Evolutionary conservation across 1,140 invertebrate genomes (phyloP).

Genomic region (Chrysomallon squamiferum): DNA sequence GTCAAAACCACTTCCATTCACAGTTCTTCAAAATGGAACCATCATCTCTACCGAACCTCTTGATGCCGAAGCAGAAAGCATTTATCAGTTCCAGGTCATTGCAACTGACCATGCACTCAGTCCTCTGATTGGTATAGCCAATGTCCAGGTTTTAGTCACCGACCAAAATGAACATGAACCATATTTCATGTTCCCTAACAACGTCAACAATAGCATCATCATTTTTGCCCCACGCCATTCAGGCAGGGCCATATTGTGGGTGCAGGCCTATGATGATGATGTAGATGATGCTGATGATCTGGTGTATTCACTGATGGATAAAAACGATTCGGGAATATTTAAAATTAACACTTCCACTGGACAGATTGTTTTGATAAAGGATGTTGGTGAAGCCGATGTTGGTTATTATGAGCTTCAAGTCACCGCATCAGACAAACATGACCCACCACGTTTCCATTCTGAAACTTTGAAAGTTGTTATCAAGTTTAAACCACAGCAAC

Average conservation of each 20-base stretch:
- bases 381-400: constrained; percentile 19
- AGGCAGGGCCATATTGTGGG: constrained; percentile 11
- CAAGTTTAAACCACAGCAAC: not conserved
- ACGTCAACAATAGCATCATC: constrained; percentile 10
- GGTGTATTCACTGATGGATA: constrained; percentile 17
- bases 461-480: constrained; percentile 13
- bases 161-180: constrained; percentile 77
- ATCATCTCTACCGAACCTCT: constrained; percentile 58
- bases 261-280: constrained; percentile 52
- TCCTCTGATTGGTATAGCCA: constrained; percentile 84
- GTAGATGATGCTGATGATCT: constrained; percentile 21
- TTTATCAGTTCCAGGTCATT: constrained; percentile 82
- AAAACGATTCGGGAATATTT: constrained; percentile 30
- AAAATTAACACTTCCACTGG: constrained; percentile 30
- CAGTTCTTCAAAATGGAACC: constrained; percentile 10
- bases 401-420: constrained; percentile 27
- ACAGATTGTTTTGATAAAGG: constrained; percentile 20
- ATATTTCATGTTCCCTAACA: constrained; percentile 60
- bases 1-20: constrained; percentile 7
- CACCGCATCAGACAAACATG: constrained; percentile 27
- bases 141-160: constrained; percentile 78
- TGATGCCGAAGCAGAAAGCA: constrained; percentile 80
- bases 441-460: constrained; percentile 1
- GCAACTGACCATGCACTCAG: constrained; percentile 91
- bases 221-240: constrained; percentile 9